Evolutionary conservation across 2,888 invertebrate genomes (phyloP).

Genomic region (Halocaridina rubra): DNA sequence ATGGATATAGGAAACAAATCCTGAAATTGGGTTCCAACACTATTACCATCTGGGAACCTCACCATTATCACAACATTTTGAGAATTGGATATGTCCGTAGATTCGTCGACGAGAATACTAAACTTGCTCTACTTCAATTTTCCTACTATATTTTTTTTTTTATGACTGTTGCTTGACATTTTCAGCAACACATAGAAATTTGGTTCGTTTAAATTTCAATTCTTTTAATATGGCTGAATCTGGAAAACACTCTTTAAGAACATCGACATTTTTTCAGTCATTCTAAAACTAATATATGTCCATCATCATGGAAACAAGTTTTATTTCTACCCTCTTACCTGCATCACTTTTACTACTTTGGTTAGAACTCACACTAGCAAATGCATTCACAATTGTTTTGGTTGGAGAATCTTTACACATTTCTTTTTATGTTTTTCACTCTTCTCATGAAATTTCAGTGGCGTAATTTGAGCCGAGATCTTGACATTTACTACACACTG

Average conservation of each 20-base stretch:
- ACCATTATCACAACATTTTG: too few relatives aligned
- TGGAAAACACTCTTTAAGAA: conserved; percentile 13
- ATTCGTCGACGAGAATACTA: not conserved
- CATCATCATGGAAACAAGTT: conserved; percentile 12
- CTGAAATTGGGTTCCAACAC: too few relatives aligned
- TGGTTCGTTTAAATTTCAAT: too few relatives aligned
- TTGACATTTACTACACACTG: conserved; percentile 15
- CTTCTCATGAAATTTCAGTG: conserved; percentile 5
- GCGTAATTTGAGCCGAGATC: conserved; percentile 10
- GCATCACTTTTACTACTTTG: conserved; percentile 1
- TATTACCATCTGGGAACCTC: too few relatives aligned
- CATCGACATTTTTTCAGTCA: conserved; percentile 11
- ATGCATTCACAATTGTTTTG: not conserved
- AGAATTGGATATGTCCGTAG: not conserved
- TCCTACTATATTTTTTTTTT: not conserved
- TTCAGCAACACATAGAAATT: too few relatives aligned
- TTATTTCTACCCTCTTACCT: not conserved
- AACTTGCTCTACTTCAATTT: not conserved
- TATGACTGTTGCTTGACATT: too few relatives aligned
- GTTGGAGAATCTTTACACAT: not conserved
- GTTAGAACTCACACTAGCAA: not conserved
- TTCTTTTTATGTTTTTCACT: not conserved
- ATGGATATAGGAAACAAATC: not conserved
- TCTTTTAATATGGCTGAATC: not conserved
- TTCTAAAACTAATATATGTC: conserved; percentile 5